Evolutionary conservation across 2,113 vertebrate species (phyloP).

Genomic region (Polypterus bichir): DNA sequence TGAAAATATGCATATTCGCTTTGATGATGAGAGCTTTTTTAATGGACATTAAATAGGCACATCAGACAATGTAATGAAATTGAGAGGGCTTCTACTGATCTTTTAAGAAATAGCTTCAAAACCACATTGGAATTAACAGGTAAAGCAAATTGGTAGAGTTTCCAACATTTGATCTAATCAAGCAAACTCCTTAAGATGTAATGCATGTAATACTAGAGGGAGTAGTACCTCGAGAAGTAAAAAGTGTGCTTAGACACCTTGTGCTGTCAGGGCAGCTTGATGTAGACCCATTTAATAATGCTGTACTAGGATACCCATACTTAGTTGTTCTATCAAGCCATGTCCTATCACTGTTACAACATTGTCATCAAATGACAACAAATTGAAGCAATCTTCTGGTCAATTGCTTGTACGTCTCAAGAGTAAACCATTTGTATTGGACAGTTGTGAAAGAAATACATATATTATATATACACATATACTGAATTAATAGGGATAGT

Average conservation of each 20-base stretch:
- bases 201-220: conserved; percentile 16
- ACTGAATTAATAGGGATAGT: conserved; percentile 13
- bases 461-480: no score
- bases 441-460: conserved; percentile 8
- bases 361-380: conserved; percentile 15
- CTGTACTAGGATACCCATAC: conserved; percentile 13
- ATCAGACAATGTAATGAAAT: conserved; percentile 15
- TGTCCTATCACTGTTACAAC: conserved; percentile 10
- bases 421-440: conserved; percentile 16
- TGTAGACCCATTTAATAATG: conserved; percentile 16
- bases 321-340: conserved; percentile 11
- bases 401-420: conserved; percentile 18
- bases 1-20: no score
- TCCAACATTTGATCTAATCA: conserved; percentile 15
- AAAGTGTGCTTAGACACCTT: conserved; percentile 14
- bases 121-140: conserved; percentile 19
- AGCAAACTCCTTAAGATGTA: conserved; percentile 15
- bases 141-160: conserved; percentile 17
- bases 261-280: conserved; percentile 13
- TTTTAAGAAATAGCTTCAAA: conserved; percentile 13
- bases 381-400: conserved; percentile 15
- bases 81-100: conserved; percentile 9
- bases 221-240: conserved; percentile 17
- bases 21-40: no score
- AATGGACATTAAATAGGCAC: conserved; percentile 13